Conservation (phyloP, 2,888 invertebrate species). For the Melikaiella ostensackeni region DNA sequence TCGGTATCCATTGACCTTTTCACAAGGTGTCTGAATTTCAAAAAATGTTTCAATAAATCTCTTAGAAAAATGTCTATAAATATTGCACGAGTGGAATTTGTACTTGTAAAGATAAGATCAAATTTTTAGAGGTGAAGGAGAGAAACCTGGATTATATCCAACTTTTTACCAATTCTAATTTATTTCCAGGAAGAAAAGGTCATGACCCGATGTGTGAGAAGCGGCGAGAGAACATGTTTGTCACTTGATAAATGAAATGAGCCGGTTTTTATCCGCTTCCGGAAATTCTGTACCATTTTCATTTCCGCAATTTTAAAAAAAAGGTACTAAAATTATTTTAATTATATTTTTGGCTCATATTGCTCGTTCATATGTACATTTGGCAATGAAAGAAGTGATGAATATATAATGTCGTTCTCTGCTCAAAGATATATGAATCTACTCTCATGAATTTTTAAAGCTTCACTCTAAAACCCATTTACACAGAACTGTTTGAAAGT, state of each 20-base stretch:
- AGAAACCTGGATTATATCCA: slow-evolving; percentile 9
- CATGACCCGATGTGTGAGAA: not conserved
- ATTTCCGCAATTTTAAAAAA: too few relatives aligned
- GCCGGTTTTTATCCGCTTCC: too few relatives aligned
- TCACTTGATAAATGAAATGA: too few relatives aligned
- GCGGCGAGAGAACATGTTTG: not conserved
- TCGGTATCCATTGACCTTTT: not conserved
- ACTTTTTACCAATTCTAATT: slow-evolving; percentile 15
- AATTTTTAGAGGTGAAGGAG: not conserved
- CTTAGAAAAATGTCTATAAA: not conserved
- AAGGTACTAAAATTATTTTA: too few relatives aligned
- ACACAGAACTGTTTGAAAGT: slow-evolving; percentile 5
- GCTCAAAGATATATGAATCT: not conserved
- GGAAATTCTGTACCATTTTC: too few relatives aligned
- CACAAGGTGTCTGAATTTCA: not conserved
- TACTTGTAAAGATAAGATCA: not conserved
- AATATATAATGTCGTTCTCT: too few relatives aligned
- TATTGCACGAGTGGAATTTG: not conserved
- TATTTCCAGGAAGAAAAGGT: not conserved
- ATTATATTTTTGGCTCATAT: too few relatives aligned
- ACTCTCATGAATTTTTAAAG: not conserved
- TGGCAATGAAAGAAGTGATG: too few relatives aligned
- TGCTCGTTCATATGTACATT: too few relatives aligned
- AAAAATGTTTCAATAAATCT: not conserved
- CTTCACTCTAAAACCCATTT: not conserved